Evolutionary conservation across 92 coral and sea anemone genomes (phyloP), one percentile per base, ranked within the genome.

Genomic region (Porites rus): DNA sequence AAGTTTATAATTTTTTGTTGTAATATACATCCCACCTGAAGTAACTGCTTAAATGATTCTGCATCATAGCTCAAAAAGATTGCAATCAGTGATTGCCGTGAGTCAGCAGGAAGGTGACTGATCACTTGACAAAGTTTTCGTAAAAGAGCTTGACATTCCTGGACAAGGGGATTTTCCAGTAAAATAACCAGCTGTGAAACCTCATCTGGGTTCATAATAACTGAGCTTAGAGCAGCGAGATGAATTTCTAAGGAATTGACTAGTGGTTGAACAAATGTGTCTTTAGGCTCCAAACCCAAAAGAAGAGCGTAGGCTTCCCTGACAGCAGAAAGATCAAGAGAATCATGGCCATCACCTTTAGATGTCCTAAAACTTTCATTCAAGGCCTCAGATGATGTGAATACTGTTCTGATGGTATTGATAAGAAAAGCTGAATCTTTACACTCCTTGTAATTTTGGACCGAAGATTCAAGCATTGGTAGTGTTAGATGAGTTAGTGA

Each of bases 401-500:
- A 97, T 19, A 97, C 99, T 38, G 99, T 97, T 84, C 99, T 89
- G 74, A 97, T 92, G 18, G 99, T 97, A 72, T 97, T 97, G 6
- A 95, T 67, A 62, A 97, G 95, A 81, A 97, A 97, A 62, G 99
- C 89, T 0, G 97, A 83, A 68, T 97, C 99, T 65, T 86, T 66
- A 75, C 97, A 95, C 16, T 90, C 90, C 22, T 88, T 88, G 84
- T 97, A 97, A 61, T 97, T 97, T 59, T 84, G 86, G 69, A 95
- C 86, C 2, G 98, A 91, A 10, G 98, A 89, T 70, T 95, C 91
- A 43, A 97, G 78, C 97, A 94, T 97, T 18, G 95, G 90, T 46
- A 97, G 72, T 1, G 96, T 97, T 4, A 97, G 88, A 73, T 97
- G 99, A 17, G 99, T 95, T 60, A 97, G 74, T 17, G 99, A 97